Evolutionary conservation across 35 echinoderm and acorn worm species (phyloP).

Genomic region (Chiridota heheva): DNA sequence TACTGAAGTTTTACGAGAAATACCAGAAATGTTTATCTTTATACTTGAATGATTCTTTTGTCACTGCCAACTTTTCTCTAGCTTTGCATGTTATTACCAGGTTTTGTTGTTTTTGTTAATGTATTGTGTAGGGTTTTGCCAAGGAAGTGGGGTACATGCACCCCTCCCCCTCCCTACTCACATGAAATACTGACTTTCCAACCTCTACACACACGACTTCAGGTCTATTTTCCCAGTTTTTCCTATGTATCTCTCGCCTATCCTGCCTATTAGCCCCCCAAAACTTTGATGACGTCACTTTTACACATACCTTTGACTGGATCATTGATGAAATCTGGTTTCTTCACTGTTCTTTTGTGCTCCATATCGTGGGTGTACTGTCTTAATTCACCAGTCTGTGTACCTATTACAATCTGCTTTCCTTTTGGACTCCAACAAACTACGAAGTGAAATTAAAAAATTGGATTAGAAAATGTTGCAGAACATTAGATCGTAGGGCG

Average conservation of each 20-base stretch:
- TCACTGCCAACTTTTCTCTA: no score
- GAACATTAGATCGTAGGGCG: neutral
- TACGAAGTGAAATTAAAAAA: constrained; percentile 26
- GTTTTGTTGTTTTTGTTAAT: no score
- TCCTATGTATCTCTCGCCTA: neutral
- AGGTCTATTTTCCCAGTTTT: neutral
- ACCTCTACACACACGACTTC: neutral
- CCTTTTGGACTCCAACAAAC: constrained; percentile 98
- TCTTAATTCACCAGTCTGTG: constrained; percentile 47
- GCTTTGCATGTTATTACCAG: no score
- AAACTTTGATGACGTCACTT: neutral
- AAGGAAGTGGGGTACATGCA: no score
- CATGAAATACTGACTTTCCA: no score
- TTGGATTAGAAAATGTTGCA: neutral
- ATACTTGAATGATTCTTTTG: no score
- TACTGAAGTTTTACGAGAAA: no score
- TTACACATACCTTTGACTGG: constrained; percentile 62
- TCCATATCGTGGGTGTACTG: constrained; percentile 73
- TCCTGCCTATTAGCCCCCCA: neutral
- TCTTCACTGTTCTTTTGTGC: constrained; percentile 47
- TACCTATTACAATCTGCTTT: constrained; percentile 90
- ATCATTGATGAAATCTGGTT: constrained; percentile 74
- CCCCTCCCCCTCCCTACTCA: no score
- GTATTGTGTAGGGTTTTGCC: no score
- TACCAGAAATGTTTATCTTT: no score